These are phyloP conservation scores for Pagrus major DNA, from an alignment of 2,113 vertebrate genomes.

Conservation along the genomic window DNA sequence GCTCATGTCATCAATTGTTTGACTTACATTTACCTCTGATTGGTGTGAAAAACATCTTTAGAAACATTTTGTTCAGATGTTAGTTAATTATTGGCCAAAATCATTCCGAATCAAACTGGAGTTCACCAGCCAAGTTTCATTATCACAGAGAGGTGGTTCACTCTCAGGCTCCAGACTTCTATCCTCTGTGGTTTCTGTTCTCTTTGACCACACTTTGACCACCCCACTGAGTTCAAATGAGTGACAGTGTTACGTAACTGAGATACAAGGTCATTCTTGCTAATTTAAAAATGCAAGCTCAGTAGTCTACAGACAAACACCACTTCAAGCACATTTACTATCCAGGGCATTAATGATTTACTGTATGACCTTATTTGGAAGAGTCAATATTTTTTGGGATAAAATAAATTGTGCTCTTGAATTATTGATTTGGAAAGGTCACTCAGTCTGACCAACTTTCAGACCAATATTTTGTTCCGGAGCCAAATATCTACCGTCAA, in stretches of 20 bases:
- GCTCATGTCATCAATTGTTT: not conserved
- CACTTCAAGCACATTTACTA: too few relatives aligned
- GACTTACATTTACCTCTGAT: not conserved
- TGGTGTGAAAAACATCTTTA: not conserved
- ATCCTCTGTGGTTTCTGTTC: constrained; percentile 33
- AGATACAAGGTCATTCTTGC: not conserved
- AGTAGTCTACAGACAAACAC: not conserved
- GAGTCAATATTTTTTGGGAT: too few relatives aligned
- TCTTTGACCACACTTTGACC: constrained; percentile 33
- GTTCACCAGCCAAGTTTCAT: too few relatives aligned
- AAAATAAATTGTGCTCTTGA: too few relatives aligned
- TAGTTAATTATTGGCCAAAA: constrained; percentile 9
- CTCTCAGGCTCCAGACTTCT: not conserved
- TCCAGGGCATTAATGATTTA: too few relatives aligned
- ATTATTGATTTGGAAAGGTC: not conserved
- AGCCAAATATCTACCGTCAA: not conserved
- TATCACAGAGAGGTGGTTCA: not conserved
- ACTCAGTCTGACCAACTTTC: not conserved
- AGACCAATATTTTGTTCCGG: not conserved
- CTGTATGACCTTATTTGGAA: too few relatives aligned
- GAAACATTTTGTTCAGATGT: not conserved
- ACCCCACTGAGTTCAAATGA: not conserved
- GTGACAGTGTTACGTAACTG: not conserved
- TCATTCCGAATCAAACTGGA: not conserved
- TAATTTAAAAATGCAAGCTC: not conserved